Evolutionary conservation across 2,113 vertebrate species (phyloP).

Genomic region (Hystrix cristata): DNA sequence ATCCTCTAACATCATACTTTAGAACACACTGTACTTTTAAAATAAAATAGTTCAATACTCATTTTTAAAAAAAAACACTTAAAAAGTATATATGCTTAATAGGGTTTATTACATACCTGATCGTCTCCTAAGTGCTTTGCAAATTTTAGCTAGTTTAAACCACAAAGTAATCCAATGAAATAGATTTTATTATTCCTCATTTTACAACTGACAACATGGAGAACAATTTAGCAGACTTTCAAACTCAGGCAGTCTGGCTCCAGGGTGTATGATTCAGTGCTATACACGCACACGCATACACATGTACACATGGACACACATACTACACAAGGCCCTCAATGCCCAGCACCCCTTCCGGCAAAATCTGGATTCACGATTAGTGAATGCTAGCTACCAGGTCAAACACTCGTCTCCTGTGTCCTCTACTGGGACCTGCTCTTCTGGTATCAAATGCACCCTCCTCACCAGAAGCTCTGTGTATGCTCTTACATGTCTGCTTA

Average conservation of each 20-base stretch:
- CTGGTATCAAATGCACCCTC: background rate
- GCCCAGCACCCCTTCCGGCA: background rate
- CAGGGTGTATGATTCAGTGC: background rate
- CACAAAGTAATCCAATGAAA: background rate
- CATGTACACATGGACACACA: background rate
- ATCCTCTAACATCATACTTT: constrained; percentile 3
- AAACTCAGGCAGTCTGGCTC: constrained; percentile 8
- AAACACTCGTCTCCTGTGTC: background rate
- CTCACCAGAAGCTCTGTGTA: background rate
- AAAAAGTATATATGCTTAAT: constrained; percentile 52
- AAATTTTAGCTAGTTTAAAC: constrained; percentile 58
- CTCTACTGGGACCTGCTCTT: background rate
- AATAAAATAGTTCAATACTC: constrained; percentile 32
- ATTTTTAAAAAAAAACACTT: constrained; percentile 20
- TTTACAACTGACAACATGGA: constrained; percentile 45
- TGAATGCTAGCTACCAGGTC: background rate
- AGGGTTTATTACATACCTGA: constrained; percentile 3
- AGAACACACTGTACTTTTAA: constrained; percentile 29
- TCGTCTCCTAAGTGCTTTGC: constrained; percentile 3
- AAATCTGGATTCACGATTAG: background rate
- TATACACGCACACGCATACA: background rate
- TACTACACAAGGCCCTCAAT: background rate
- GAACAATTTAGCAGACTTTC: constrained; percentile 22
- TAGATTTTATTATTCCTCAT: constrained; percentile 51
- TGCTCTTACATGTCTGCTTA: background rate